Base-by-base conservation (phyloP, 92 coral and sea anemone genomes). In the Siderastrea radians region DNA sequence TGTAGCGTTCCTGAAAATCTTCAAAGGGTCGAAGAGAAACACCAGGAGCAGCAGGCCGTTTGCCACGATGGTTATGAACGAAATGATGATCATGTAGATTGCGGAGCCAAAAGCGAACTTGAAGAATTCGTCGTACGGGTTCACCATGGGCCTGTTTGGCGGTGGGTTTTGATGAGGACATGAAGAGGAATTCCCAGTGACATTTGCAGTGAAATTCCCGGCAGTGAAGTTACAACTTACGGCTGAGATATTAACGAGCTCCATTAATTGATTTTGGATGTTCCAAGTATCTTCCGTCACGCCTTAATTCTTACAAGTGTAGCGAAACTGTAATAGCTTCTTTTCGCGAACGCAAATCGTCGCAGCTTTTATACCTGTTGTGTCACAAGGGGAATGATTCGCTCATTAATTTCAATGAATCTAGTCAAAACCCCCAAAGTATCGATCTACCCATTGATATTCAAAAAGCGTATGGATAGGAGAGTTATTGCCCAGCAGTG, bases 1-100 rank as follows among this genome's bases (percentile, higher is more conserved):
- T 3, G 90, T 79, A 2, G 90, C 50, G 54, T 57, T 71, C 12
- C 86, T 63, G 46, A 87, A 86, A 2, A 73, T 49, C 85, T 86
- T 79, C 12, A 79, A 60, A 3, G 90, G 90, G 15, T 86, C 90
- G 50, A 67, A 8, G 86, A 79, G 52, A 58, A 86, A 86, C 46
- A 71, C 90, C 48, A 79, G 6, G 50, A 86, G 77, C 17, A 86
- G 68, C 19, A 71, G 64, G 49, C 68, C 79, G 78, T 86, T 86
- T 11, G 86, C 90, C 1, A 72, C 57, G 19, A 86, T 7, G 66
- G 79, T 79, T 8, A 53, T 19, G 13, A 86, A 86, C 1, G 90
- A 72, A 17, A 86, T 60, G 19, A 58, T 54, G 63, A 86, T 59
- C 44, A 79, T 86, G 19, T 45, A 80, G 77, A 86, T 78, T 17